Base-by-base conservation (phyloP, 1,140 invertebrate species). In the Drosophila santomea region DNA sequence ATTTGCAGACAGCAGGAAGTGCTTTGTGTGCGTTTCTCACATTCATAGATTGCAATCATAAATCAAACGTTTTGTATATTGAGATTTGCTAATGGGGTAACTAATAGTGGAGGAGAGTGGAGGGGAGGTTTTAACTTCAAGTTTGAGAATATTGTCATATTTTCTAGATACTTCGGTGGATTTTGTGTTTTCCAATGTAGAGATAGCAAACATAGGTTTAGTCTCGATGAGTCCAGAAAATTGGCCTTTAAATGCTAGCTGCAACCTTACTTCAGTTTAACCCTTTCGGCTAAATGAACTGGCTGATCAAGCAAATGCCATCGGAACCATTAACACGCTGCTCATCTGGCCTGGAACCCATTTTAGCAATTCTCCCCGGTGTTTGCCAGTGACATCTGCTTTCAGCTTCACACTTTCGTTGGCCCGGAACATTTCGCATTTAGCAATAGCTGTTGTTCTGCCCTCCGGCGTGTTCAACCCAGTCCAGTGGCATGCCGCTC, bases 21-120 rank as follows among this genome's bases (percentile, higher is more conserved):
- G 64, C 38, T 71, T 71, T 71, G 67, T 71, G 64, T 48, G 66
- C 43, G 64, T 36, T 71, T 71, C 66, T 41, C 52, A 57, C 74
- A 76, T 76, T 43, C 73, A 43, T 59, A 76, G 73, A 76, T 76
- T 57, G 73, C 72, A 76, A 76, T 76, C 72, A 76, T 76, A 76
- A 76, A 76, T 76, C 73, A 76, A 76, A 76, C 74, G 73, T 76
- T 75, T 75, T 76, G 73, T 57, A 67, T 67, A 76, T 67, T 76
- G 62, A 76, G 73, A 76, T 67, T 76, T 47, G 48, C 50, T 68
- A 76, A 59, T 58, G 73, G 61, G 47, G 62, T 41, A 45, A 58
- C 73, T 76, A 75, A 76, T 76, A 66, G 54, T 50, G 45, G 28
- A 38, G 60, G 43, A 32, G 50, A n/a, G 52, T 36, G 23, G 64